Conservation (phyloP, 1,140 invertebrate species). For the Tetranychus urticae region DNA sequence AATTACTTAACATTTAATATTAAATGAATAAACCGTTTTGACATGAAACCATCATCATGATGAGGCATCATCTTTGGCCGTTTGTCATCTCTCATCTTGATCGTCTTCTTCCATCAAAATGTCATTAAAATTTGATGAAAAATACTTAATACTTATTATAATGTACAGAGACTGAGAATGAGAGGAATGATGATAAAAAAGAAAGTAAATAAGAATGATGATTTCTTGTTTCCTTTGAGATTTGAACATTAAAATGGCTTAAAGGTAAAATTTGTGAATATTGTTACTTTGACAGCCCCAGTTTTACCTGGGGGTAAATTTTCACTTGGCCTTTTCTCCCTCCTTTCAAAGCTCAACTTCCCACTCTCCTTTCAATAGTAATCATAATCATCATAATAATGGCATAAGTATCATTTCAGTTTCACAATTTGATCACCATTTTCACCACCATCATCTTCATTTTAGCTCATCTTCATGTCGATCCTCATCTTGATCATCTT, state of each 20-base stretch:
- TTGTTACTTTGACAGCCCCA: neutral
- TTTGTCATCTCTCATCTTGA: too few species aligned
- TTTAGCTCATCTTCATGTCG: neutral
- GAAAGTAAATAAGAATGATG: neutral
- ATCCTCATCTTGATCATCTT: neutral
- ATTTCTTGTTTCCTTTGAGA: neutral
- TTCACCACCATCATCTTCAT: neutral
- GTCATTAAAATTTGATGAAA: too few species aligned
- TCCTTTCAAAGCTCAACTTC: neutral
- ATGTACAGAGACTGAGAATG: neutral
- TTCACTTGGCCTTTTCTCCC: neutral
- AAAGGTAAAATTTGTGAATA: neutral
- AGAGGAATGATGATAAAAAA: neutral
- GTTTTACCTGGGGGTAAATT: neutral
- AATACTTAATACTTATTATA: neutral
- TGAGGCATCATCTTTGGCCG: too few species aligned
- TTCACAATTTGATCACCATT: neutral
- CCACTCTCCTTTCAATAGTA: neutral
- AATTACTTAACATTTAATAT: too few species aligned
- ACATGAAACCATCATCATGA: too few species aligned
- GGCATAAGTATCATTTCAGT: neutral
- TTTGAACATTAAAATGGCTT: neutral
- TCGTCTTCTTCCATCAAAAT: too few species aligned
- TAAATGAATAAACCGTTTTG: too few species aligned
- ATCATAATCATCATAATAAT: neutral